Evolutionary conservation across 2,797 vertebrate genomes (phyloP).

Genomic region (Synaphobranchus kaupii): DNA sequence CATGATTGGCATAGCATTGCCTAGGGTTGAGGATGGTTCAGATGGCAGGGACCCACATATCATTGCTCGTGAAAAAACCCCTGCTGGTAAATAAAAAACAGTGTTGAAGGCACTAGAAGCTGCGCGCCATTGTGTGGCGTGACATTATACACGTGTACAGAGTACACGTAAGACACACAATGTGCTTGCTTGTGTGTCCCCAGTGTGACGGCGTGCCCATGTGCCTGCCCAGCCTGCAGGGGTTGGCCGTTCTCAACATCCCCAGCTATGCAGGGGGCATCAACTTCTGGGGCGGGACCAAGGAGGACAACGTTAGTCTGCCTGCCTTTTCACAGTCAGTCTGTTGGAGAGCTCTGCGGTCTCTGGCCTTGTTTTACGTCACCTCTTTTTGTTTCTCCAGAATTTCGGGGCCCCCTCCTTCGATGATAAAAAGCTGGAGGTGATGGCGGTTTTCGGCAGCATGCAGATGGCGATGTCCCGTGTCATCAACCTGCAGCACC

Average conservation of each 20-base stretch:
- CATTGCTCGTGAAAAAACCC: no score
- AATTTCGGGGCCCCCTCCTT: slow-evolving; percentile 94
- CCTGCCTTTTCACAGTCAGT: not conserved
- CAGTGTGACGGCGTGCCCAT: slow-evolving; percentile 92
- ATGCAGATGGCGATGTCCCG: slow-evolving; percentile 97
- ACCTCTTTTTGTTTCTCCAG: slow-evolving; percentile 61
- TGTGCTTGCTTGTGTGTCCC: slow-evolving; percentile 38
- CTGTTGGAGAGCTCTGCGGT: not conserved
- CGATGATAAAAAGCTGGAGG: slow-evolving; percentile 93
- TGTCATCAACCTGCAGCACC: slow-evolving; percentile 93
- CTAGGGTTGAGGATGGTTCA: not conserved
- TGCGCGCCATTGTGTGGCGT: not conserved
- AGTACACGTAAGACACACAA: not conserved
- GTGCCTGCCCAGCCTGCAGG: slow-evolving; percentile 90
- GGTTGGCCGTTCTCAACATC: slow-evolving; percentile 94
- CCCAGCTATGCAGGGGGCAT: slow-evolving; percentile 94
- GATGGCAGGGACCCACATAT: no score
- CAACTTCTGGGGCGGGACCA: slow-evolving; percentile 97
- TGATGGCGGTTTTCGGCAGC: slow-evolving; percentile 93
- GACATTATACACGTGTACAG: not conserved
- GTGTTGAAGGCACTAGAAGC: not conserved
- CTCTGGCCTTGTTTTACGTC: not conserved
- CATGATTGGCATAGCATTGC: not conserved
- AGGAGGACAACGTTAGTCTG: slow-evolving; percentile 85
- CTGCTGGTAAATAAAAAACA: no score